These are phyloP conservation scores for Drosophila anomelani DNA, from an alignment of 2,888 invertebrate genomes.

Conservation along the genomic window DNA sequence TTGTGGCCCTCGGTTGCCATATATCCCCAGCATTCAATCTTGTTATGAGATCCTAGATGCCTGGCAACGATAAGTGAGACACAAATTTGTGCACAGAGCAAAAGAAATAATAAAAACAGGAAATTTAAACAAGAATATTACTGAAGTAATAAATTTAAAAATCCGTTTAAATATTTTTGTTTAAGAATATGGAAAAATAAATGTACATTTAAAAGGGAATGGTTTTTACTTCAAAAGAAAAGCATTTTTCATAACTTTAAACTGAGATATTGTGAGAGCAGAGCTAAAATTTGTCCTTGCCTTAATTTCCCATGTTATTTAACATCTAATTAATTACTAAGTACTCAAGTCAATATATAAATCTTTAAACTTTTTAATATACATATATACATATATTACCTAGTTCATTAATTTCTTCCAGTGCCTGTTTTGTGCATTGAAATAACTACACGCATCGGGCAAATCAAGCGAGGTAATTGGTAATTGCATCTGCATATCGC, in stretches of 20 bases:
- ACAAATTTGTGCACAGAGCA: slow-evolving; percentile 5
- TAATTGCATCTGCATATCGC: slow-evolving; percentile 45
- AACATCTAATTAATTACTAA: background rate
- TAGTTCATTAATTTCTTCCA: background rate
- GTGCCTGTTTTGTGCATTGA: slow-evolving; percentile 12
- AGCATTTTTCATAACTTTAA: too few species aligned
- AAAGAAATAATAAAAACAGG: background rate
- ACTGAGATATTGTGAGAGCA: background rate
- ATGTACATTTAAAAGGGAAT: too few species aligned
- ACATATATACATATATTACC: accelerated
- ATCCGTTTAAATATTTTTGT: too few species aligned
- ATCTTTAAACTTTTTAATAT: background rate
- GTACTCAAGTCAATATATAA: background rate
- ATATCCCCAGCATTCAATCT: slow-evolving; percentile 30
- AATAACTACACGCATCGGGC: slow-evolving; percentile 33
- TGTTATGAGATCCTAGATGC: slow-evolving; percentile 18
- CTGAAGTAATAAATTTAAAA: background rate
- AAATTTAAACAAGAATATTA: background rate
- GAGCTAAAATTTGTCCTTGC: background rate
- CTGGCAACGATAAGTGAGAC: slow-evolving; percentile 19
- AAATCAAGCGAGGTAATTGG: slow-evolving; percentile 49
- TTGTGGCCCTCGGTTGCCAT: background rate
- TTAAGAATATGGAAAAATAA: too few species aligned
- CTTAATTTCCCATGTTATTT: background rate
- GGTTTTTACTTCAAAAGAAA: too few species aligned